A percentile compares a stretch with the other conserved stretches of the same genome.
These are phyloP conservation scores for Cecropterus lyciades DNA, from an alignment of 1,140 invertebrate species.

Conservation along the genomic window DNA sequence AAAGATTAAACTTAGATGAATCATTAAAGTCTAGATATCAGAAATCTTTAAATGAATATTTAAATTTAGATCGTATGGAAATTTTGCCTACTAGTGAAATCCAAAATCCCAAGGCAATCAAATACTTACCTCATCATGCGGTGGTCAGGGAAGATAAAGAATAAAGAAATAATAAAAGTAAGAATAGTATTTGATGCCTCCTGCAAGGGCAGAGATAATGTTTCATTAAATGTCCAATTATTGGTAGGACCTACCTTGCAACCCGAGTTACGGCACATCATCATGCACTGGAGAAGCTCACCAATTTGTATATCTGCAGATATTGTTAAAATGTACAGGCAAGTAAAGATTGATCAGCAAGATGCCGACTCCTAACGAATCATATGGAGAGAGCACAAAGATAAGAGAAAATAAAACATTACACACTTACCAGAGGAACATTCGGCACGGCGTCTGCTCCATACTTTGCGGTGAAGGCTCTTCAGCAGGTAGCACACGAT, in stretches of 20 bases:
- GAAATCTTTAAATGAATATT: background rate
- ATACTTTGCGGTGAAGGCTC: conserved; percentile 37
- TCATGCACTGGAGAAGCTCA: conserved; percentile 22
- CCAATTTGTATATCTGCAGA: conserved; percentile 33
- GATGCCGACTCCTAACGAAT: conserved; percentile 39
- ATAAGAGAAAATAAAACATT: conserved; percentile 22
- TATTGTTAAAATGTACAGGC: conserved; percentile 21
- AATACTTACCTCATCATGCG: conserved; percentile 16
- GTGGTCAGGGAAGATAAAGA: conserved; percentile 39
- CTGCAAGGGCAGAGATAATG: conserved; percentile 23
- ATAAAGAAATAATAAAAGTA: conserved; percentile 32
- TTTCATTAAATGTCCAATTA: conserved; percentile 10
- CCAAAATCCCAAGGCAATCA: background rate
- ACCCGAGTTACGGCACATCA: conserved; percentile 11
- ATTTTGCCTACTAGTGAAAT: background rate
- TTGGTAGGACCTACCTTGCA: conserved; percentile 24
- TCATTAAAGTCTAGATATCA: too few species aligned
- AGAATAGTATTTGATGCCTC: conserved; percentile 42
- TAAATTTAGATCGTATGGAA: conserved; percentile 5
- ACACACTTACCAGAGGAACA: conserved; percentile 26
- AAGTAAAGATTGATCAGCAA: conserved; percentile 16
- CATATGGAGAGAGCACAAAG: conserved; percentile 33
- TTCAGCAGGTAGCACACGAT: conserved; percentile 39
- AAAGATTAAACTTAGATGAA: too few species aligned
- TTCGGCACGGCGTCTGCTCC: conserved; percentile 39